Evolutionary conservation across 1,140 invertebrate genomes (phyloP).

Genomic region (Saccostrea echinata): DNA sequence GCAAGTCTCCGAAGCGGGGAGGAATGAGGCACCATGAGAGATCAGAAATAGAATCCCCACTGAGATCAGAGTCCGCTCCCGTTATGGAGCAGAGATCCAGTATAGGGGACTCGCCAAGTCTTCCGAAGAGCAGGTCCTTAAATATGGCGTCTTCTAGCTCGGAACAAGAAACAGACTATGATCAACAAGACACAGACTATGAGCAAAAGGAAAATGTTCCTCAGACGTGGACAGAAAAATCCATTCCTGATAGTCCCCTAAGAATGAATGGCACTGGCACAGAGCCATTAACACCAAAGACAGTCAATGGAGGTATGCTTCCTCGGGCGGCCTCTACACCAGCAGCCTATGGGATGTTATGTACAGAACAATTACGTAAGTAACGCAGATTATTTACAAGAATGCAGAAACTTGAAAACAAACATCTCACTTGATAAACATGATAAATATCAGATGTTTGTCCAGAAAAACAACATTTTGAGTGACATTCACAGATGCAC

Average conservation of each 20-base stretch:
- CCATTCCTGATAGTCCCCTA: slow-evolving; percentile 55
- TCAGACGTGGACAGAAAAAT: slow-evolving; percentile 28
- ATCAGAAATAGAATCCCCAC: slow-evolving; percentile 52
- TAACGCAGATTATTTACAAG: too few relatives aligned
- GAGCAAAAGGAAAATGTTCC: slow-evolving; percentile 59
- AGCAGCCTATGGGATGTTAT: slow-evolving; percentile 65
- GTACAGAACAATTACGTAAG: slow-evolving; percentile 56
- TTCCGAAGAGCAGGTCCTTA: slow-evolving; percentile 38
- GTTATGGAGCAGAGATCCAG: slow-evolving; percentile 32
- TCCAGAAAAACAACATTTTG: too few relatives aligned
- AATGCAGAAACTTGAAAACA: too few relatives aligned
- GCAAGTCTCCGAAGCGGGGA: slow-evolving; percentile 65
- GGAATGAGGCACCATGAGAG: slow-evolving; percentile 55
- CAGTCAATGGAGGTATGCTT: slow-evolving; percentile 54
- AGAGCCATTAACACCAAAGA: slow-evolving; percentile 65
- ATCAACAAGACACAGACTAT: slow-evolving; percentile 7
- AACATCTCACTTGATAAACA: too few relatives aligned
- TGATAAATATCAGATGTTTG: too few relatives aligned
- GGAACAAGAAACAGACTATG: background rate
- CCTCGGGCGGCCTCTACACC: slow-evolving; percentile 71
- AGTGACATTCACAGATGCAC: too few relatives aligned
- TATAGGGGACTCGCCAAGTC: slow-evolving; percentile 8
- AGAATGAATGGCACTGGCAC: slow-evolving; percentile 52
- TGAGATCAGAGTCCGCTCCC: slow-evolving; percentile 7
- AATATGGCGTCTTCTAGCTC: slow-evolving; percentile 9